Conservation (phyloP, 2,888 invertebrate genomes). For the Axea sp. region DNA sequence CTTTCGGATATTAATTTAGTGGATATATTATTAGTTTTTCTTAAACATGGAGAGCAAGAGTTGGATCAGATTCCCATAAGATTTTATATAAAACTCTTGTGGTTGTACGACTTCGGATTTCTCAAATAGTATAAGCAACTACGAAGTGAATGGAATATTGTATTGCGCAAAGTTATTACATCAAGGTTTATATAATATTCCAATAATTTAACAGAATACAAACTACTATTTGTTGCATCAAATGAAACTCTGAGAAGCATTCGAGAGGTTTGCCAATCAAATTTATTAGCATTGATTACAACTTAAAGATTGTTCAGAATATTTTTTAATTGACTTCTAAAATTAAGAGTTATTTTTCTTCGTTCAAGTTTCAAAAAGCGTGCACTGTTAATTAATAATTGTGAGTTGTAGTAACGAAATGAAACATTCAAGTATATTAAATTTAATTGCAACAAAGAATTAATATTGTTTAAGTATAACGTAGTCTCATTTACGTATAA, state of each 20-base stretch:
- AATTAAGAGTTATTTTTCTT: too few relatives aligned
- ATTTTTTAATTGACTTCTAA: constrained; percentile 31
- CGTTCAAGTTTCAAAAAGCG: too few relatives aligned
- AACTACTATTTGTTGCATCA: constrained; percentile 27
- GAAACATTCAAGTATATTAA: too few relatives aligned
- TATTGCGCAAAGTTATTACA: constrained; percentile 49
- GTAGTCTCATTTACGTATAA: too few relatives aligned
- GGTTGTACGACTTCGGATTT: constrained; percentile 35
- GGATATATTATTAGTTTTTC: too few relatives aligned
- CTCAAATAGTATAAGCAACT: constrained; percentile 40
- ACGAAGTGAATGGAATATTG: constrained; percentile 31
- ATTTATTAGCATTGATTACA: constrained; percentile 26
- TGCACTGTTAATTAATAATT: too few relatives aligned
- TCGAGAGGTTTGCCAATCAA: constrained; percentile 23
- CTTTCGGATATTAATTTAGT: too few relatives aligned
- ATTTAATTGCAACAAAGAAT: too few relatives aligned
- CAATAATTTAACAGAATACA: constrained; percentile 46
- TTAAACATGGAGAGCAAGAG: too few relatives aligned
- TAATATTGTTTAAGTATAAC: too few relatives aligned
- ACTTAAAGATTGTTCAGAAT: constrained; percentile 14
- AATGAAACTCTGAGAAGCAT: constrained; percentile 28
- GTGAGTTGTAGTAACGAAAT: too few relatives aligned
- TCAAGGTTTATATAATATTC: constrained; percentile 54
- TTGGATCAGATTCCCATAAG: too few relatives aligned
- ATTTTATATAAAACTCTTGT: constrained; percentile 35